phyloP scores from a whole-genome alignment of 2,113 vertebrate species.

The Neotragus pygmaeus region DNA sequence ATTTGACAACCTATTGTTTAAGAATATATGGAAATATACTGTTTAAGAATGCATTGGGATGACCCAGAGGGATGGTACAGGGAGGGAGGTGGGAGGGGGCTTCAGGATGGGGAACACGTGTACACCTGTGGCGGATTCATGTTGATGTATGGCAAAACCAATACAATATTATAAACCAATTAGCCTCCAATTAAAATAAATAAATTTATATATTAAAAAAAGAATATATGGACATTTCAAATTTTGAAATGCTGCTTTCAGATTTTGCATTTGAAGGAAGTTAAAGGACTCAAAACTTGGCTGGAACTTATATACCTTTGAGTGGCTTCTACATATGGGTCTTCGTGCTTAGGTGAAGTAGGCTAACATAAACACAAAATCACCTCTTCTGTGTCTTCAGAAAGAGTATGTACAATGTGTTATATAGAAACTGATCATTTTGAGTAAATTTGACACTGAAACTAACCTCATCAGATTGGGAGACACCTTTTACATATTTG shows the following conservation, averaged over 20 bases:
- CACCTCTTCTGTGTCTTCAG: not conserved
- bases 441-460: not conserved
- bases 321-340: not conserved
- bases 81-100: too few species aligned
- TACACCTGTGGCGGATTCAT: too few species aligned
- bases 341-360: not conserved
- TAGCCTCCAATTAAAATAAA: too few species aligned
- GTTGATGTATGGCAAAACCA: too few species aligned
- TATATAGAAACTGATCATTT: not conserved
- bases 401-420: not conserved
- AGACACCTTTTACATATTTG: not conserved
- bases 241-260: not conserved
- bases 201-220: too few species aligned
- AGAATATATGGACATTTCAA: not conserved
- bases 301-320: not conserved
- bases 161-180: too few species aligned
- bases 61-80: too few species aligned
- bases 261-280: slow-evolving; percentile 11
- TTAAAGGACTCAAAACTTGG: not conserved
- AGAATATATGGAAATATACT: not conserved
- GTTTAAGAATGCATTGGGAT: not conserved
- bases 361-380: not conserved
- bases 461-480: not conserved
- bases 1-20: not conserved
- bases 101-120: too few species aligned